phyloP scores from a whole-genome alignment of 2,113 vertebrate species.

The Numenius arquata region DNA sequence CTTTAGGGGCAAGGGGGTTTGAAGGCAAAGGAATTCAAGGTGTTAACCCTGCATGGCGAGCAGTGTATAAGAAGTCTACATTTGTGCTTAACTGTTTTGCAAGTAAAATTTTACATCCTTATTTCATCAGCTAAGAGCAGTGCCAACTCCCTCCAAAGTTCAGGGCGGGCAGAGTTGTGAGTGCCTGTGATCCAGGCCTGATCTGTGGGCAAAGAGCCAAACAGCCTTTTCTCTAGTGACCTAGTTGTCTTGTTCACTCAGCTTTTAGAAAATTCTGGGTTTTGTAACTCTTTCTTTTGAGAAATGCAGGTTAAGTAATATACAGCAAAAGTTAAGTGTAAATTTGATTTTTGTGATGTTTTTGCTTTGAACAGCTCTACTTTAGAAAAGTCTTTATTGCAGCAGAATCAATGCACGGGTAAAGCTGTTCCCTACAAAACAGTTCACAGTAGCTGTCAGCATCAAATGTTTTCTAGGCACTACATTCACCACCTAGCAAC shows the following conservation, averaged over 20 bases:
- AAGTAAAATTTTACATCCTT: neutral
- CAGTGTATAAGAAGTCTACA: neutral
- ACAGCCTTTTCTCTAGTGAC: neutral
- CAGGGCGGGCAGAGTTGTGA: neutral
- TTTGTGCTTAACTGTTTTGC: neutral
- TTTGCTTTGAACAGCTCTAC: neutral
- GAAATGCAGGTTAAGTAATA: neutral
- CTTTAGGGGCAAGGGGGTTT: neutral
- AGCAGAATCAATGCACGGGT: neutral
- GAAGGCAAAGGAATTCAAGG: neutral
- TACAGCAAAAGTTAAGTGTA: neutral
- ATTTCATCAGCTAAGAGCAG: neutral
- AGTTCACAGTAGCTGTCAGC: conserved; percentile 6
- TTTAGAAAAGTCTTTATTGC: neutral
- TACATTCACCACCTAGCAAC: neutral
- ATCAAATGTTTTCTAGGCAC: neutral
- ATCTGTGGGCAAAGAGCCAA: neutral
- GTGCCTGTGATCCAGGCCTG: neutral
- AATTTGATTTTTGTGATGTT: neutral
- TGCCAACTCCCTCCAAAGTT: neutral
- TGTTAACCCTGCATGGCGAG: neutral
- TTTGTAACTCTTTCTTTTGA: neutral
- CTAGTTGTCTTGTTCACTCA: neutral
- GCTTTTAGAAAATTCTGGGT: neutral
- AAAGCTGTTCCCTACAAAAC: neutral